A percentile compares a stretch with the other conserved stretches of the same genome.
Evolutionary conservation across 2,888 invertebrate species (phyloP).

Genomic region (Keiferia lycopersicella): DNA sequence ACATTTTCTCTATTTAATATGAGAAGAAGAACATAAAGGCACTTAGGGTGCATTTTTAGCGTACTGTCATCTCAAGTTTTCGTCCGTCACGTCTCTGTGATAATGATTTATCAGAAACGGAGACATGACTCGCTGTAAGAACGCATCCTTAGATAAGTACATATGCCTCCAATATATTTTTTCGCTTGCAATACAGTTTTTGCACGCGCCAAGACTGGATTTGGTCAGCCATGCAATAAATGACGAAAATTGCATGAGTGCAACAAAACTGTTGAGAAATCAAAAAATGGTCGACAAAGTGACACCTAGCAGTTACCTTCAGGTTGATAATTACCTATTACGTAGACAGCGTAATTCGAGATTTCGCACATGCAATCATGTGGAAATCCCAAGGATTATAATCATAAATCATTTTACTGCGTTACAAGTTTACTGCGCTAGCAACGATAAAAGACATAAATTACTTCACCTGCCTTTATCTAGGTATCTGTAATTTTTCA

Average conservation of each 20-base stretch:
- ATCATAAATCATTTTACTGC: constrained; percentile 16
- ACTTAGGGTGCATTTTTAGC: no score
- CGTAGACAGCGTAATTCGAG: constrained; percentile 36
- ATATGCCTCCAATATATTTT: no score
- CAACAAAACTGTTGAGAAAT: not conserved
- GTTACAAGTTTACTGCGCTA: constrained; percentile 1
- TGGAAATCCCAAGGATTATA: constrained; percentile 34
- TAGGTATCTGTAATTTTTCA: no score
- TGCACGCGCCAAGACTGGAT: not conserved
- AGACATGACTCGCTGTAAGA: no score
- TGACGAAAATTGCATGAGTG: not conserved
- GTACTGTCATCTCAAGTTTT: no score
- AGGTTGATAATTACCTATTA: constrained; percentile 20
- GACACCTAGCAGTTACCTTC: constrained; percentile 33
- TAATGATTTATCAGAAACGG: no score
- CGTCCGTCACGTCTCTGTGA: no score
- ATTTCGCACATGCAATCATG: constrained; percentile 38
- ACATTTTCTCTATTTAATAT: no score
- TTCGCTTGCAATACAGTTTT: not conserved
- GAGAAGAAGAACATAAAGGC: no score
- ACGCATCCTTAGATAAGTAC: no score
- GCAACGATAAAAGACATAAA: not conserved
- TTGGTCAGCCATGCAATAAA: not conserved
- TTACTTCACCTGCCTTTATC: no score
- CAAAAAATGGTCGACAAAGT: constrained; percentile 31